Conservation (phyloP, 2,797 vertebrate species). For the Toxotes lorentzi region DNA sequence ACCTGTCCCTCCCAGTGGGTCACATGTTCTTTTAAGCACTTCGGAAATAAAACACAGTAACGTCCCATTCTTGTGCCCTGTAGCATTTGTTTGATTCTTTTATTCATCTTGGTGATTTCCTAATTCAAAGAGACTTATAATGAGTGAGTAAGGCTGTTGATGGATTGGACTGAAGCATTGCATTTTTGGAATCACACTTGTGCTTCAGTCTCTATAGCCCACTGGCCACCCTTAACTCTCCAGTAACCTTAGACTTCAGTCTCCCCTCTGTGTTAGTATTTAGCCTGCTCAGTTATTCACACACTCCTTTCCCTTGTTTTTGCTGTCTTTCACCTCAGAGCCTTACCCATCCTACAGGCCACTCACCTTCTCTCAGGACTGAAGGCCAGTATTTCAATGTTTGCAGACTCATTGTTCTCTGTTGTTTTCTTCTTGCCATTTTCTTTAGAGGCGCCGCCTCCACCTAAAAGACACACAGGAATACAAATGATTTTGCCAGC, state of each 20-base stretch:
- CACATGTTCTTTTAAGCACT: background rate
- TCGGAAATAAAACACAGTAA: too few relatives aligned
- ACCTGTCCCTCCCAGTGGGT: background rate
- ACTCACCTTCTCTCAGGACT: constrained; percentile 91
- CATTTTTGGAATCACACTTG: background rate
- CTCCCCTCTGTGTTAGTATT: background rate
- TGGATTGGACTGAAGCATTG: background rate
- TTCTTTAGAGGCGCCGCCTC: constrained; percentile 75
- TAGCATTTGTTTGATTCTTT: background rate
- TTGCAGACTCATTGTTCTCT: constrained; percentile 67
- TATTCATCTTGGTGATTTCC: background rate
- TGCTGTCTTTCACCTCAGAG: background rate
- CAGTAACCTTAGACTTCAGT: background rate
- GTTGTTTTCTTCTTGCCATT: constrained; percentile 72
- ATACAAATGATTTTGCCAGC: background rate
- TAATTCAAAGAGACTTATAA: background rate
- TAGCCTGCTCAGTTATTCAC: background rate
- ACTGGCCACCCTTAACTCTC: too few relatives aligned
- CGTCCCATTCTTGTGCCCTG: too few relatives aligned
- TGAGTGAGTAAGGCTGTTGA: background rate
- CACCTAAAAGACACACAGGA: constrained; percentile 69
- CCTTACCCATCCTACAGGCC: background rate
- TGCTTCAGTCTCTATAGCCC: background rate
- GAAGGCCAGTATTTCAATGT: constrained; percentile 81
- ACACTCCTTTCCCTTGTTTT: too few relatives aligned